Evolutionary conservation across 2,113 vertebrate species (phyloP).

Genomic region (Melanotaenia duboulayi): DNA sequence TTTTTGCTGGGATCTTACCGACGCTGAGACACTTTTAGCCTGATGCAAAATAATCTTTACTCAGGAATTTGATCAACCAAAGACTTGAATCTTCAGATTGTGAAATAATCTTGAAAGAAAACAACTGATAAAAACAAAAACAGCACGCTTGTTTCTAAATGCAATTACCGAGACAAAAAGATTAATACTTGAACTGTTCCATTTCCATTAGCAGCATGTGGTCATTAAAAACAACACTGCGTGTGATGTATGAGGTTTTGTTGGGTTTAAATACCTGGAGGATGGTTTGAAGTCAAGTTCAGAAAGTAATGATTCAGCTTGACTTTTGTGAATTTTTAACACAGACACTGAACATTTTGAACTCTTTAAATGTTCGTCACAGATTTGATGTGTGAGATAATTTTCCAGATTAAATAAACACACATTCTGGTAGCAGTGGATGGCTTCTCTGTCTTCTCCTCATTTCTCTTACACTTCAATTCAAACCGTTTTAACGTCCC

Average conservation of each 20-base stretch:
- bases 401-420: conserved; percentile 9
- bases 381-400: neutral
- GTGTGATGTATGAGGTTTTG: conserved; percentile 4
- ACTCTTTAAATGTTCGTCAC: neutral
- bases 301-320: conserved; percentile 7
- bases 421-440: neutral
- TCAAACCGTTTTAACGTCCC: neutral
- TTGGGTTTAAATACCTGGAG: neutral
- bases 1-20: neutral
- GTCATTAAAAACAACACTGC: conserved; percentile 27
- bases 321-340: conserved; percentile 8
- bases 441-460: neutral
- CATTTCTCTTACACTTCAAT: neutral
- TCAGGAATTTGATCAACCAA: neutral
- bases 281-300: conserved; percentile 15
- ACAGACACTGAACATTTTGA: neutral
- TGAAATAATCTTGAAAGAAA: neutral
- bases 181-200: conserved; percentile 31
- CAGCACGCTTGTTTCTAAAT: conserved; percentile 9
- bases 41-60: neutral
- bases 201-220: conserved; percentile 40
- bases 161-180: conserved; percentile 20
- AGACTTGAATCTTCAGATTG: neutral
- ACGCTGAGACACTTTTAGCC: neutral
- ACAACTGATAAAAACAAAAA: neutral